phyloP scores from a whole-genome alignment of 2,888 invertebrate species.

The Caenorhabditis sp. region DNA sequence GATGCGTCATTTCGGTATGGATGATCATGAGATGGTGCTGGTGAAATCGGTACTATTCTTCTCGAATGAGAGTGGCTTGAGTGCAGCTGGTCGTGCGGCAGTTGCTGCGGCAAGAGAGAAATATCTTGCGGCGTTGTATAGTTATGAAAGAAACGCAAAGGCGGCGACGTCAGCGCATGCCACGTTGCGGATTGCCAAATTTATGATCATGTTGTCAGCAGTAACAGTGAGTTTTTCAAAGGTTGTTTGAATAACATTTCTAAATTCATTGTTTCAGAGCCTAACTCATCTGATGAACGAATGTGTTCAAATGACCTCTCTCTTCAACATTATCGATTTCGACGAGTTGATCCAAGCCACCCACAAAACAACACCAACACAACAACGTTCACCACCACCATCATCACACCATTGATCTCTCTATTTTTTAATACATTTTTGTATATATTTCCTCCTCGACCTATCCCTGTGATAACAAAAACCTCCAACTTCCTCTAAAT shows the following conservation, averaged over 20 bases:
- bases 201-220: slow-evolving; percentile 55
- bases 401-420: no score
- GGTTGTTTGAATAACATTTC: no score
- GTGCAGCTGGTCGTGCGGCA: slow-evolving; percentile 28
- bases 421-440: no score
- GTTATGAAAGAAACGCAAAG: slow-evolving; percentile 42
- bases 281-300: slow-evolving; percentile 51
- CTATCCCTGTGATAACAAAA: no score
- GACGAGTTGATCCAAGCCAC: slow-evolving; percentile 50
- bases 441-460: no score
- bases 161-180: slow-evolving; percentile 34
- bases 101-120: slow-evolving; percentile 40
- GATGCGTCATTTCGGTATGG: slow-evolving; percentile 46
- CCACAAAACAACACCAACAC: slow-evolving; percentile 16
- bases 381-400: neutral
- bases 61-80: slow-evolving; percentile 48
- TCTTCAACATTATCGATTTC: slow-evolving; percentile 54
- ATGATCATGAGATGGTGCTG: slow-evolving; percentile 52
- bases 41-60: slow-evolving; percentile 52
- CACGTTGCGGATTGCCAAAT: slow-evolving; percentile 50
- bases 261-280: slow-evolving; percentile 25
- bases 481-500: no score
- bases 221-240: slow-evolving; percentile 42
- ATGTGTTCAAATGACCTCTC: slow-evolving; percentile 41
- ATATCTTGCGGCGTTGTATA: slow-evolving; percentile 46